Percentiles rank a stretch among this genome's conserved stretches.
Evolutionary conservation across 2,888 invertebrate genomes (phyloP).

Genomic region (Coenonympha glycerion): DNA sequence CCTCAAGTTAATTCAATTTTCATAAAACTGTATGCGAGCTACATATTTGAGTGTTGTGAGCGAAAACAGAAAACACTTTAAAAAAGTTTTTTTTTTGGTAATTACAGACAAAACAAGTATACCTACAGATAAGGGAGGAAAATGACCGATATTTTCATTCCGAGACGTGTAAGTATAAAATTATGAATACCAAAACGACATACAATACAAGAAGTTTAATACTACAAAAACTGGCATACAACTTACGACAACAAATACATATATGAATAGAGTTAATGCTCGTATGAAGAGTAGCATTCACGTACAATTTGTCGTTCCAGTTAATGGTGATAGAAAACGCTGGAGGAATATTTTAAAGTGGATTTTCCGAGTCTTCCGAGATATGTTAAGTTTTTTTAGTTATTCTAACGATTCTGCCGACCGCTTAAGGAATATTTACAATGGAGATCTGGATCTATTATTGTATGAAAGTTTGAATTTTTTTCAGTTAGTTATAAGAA

Average conservation of each 20-base stretch:
- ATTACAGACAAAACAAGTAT: no score
- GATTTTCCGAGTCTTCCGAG: slow-evolving; percentile 1
- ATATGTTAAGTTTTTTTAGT: slow-evolving; percentile 1
- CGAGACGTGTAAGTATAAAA: no score
- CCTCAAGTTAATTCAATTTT: no score
- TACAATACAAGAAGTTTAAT: no score
- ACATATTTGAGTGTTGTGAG: no score
- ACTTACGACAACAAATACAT: neutral
- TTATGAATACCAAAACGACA: no score
- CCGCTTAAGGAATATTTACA: neutral
- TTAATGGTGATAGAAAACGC: slow-evolving; percentile 5
- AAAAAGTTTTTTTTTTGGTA: no score
- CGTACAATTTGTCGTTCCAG: slow-evolving; percentile 7
- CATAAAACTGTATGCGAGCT: no score
- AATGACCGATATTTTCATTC: no score
- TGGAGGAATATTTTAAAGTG: slow-evolving; percentile 5
- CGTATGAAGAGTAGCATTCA: neutral
- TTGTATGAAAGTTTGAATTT: neutral
- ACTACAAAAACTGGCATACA: neutral
- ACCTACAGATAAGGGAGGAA: no score
- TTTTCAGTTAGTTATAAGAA: neutral
- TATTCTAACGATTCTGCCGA: slow-evolving; percentile 1
- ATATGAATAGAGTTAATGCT: no score
- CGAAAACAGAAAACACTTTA: no score
- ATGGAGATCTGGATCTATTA: neutral